Percentiles rank a stretch among this genome's conserved stretches.
Evolutionary conservation across 2,888 invertebrate species (phyloP).

Genomic region (Xylota segnis): DNA sequence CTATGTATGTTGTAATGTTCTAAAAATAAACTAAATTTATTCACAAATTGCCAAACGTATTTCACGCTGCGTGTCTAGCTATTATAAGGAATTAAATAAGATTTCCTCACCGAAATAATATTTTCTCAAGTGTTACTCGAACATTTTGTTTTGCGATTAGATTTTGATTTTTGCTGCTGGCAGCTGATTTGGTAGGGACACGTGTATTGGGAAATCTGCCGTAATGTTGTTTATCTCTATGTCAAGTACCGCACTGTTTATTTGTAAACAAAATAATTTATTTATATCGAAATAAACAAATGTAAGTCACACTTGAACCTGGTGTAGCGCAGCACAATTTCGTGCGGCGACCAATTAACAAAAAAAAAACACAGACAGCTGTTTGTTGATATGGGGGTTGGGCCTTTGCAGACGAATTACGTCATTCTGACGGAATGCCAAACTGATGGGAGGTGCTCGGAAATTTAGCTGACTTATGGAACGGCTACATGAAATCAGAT

Average conservation of each 20-base stretch:
- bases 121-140: slow-evolving; percentile 4
- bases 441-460: slow-evolving; percentile 6
- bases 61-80: background rate
- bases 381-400: slow-evolving; percentile 26
- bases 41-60: slow-evolving; percentile 13
- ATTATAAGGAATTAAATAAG: background rate
- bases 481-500: background rate
- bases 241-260: slow-evolving; percentile 28
- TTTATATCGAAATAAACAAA: slow-evolving; percentile 28
- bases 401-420: slow-evolving; percentile 53
- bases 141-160: slow-evolving; percentile 11
- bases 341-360: background rate
- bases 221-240: slow-evolving; percentile 2
- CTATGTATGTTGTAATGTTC: slow-evolving; percentile 52
- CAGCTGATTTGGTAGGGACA: background rate
- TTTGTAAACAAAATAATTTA: slow-evolving; percentile 61
- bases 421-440: slow-evolving; percentile 43
- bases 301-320: background rate
- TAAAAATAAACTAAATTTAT: slow-evolving; percentile 65
- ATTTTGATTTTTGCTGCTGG: background rate
- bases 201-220: background rate
- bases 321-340: background rate
- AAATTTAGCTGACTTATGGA: background rate
- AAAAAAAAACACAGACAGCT: slow-evolving; percentile 45
- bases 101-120: slow-evolving; percentile 24